Evolutionary conservation across 2,113 vertebrate genomes (phyloP), one percentile per base, ranked within the genome.

Genomic region (Apodemus speciosus): DNA sequence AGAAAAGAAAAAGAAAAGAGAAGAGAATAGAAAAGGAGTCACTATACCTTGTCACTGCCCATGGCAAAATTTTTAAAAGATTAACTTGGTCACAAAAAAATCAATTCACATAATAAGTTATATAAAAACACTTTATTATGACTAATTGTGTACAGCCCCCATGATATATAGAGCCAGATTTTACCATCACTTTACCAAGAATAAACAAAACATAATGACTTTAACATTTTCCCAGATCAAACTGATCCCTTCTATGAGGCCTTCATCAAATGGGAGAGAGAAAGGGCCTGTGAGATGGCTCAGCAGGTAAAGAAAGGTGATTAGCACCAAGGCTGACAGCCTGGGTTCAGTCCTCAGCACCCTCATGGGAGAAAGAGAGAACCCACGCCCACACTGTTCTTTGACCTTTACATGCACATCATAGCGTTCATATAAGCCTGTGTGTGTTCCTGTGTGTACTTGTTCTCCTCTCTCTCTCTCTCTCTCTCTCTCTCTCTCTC

Each of bases 221-320:
- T 93, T n/a, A 93, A 94, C 76, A 87, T 51, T 38, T 30, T 40
- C n/a, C 32, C 40, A 88, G 20, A 71, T 46, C 8, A 64, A 93
- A 94, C 38, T 68, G 56, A 85, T 30, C 23, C 56, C 2, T 38
- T 46, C 40, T 71, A 56, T 15, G n/a, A 35, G 15, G 32, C 2
- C 43, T 10, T 21, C 21, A 73, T 69, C 21, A 92, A 84, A 92
- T 58, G 27, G 2, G 18, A 51, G 32, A 89, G 10, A 14, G 10
- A 32, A 81, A 64, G 20, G 56, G 79, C 32, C n/a, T 14, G 21
- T 40, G n/a, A 81, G n/a, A 40, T 9, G 21, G 53, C 23, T 81
- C 6, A n/a, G n/a, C 77, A 58, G 21, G 21, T 81, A 38, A 58
- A 80, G 53, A 30, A 30, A 30, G 27, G 77, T 4, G 8, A 14